Evolutionary conservation across 2,888 invertebrate genomes (phyloP).

Genomic region (Hesperia comma): DNA sequence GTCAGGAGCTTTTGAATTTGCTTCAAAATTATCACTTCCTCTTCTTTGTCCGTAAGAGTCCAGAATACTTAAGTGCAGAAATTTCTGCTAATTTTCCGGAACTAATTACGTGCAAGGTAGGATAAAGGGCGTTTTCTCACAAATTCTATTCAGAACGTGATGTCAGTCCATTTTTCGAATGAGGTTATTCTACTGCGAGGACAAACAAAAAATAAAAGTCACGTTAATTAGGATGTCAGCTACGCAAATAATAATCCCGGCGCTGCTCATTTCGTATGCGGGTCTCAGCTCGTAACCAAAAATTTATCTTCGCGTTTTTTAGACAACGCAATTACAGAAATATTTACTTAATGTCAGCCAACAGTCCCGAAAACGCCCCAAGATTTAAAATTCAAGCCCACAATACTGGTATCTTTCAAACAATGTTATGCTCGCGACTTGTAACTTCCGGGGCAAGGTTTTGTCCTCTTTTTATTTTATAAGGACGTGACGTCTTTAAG

Average conservation of each 20-base stretch:
- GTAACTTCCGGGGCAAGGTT: not conserved
- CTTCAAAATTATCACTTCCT: slow-evolving; percentile 36
- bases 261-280: slow-evolving; percentile 75
- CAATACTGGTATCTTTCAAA: slow-evolving; percentile 15
- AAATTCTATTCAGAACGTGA: slow-evolving; percentile 35
- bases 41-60: slow-evolving; percentile 52
- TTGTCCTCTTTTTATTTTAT: not conserved
- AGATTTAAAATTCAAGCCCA: slow-evolving; percentile 34
- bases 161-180: slow-evolving; percentile 54
- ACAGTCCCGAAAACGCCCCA: slow-evolving; percentile 58
- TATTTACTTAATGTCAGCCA: slow-evolving; percentile 70
- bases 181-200: slow-evolving; percentile 58
- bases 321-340: slow-evolving; percentile 75
- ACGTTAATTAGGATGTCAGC: slow-evolving; percentile 79
- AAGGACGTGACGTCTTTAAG: not conserved
- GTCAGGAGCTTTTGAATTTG: slow-evolving; percentile 55
- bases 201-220: slow-evolving; percentile 69
- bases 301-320: slow-evolving; percentile 73
- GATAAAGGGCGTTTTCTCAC: slow-evolving; percentile 31
- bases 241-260: slow-evolving; percentile 77
- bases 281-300: slow-evolving; percentile 61
- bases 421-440: slow-evolving; percentile 9
- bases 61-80: slow-evolving; percentile 55
- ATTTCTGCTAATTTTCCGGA: slow-evolving; percentile 58
- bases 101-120: slow-evolving; percentile 30